These are phyloP conservation scores for Thaleichthys pacificus DNA, from an alignment of 2,797 vertebrate genomes.

Conservation along the genomic window DNA sequence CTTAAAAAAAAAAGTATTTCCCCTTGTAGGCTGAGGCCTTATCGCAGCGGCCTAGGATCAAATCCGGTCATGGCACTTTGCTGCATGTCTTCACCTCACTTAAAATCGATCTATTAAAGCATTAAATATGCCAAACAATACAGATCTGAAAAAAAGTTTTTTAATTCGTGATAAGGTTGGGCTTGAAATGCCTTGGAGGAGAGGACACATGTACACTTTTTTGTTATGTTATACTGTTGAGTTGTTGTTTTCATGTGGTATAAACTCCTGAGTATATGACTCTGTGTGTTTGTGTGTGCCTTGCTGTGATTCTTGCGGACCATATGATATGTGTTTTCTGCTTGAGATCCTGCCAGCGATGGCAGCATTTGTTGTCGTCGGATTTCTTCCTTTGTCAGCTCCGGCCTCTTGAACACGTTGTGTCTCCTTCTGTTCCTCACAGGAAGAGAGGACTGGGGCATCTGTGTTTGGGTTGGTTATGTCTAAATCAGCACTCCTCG, in stretches of 20 bases:
- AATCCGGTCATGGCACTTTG: too few relatives aligned
- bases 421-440: conserved; percentile 77
- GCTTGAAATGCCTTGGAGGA: too few relatives aligned
- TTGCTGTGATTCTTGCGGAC: conserved; percentile 23
- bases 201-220: neutral
- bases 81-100: neutral
- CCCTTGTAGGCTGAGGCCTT: too few relatives aligned
- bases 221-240: conserved; percentile 16
- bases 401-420: conserved; percentile 74
- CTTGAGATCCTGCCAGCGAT: conserved; percentile 60
- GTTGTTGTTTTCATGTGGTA: conserved; percentile 7
- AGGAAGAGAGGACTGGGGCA: conserved; percentile 73
- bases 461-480: conserved; percentile 77
- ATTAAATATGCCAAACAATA: too few relatives aligned
- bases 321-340: conserved; percentile 70
- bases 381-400: conserved; percentile 76
- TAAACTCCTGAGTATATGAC: neutral
- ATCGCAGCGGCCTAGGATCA: too few relatives aligned
- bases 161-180: neutral
- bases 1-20: neutral
- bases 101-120: neutral
- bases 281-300: neutral
- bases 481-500: conserved; percentile 79
- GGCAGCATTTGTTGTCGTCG: conserved; percentile 67
- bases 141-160: too few relatives aligned